Conservation (phyloP, 2,113 vertebrate species). For the Macroglossus sobrinus region DNA sequence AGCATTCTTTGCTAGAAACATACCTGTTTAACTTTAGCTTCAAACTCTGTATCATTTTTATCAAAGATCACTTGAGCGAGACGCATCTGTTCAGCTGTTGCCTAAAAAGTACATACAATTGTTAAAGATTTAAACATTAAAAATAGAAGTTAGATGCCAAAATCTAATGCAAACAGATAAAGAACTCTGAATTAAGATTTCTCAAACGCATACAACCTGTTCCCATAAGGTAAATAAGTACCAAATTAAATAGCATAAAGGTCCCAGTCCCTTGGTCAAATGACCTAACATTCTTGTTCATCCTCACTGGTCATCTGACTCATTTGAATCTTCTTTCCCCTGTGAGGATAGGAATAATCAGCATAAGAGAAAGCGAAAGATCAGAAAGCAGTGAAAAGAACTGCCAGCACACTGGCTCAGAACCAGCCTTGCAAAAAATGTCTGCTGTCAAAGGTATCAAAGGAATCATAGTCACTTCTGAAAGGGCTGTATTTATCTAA, state of each 20-base stretch:
- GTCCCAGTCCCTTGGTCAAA: not conserved
- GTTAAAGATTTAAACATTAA: constrained; percentile 11
- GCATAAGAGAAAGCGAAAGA: not conserved
- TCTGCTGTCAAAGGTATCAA: not conserved
- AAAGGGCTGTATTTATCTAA: not conserved
- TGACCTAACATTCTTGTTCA: not conserved
- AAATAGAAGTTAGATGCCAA: not conserved
- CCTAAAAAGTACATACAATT: constrained; percentile 81
- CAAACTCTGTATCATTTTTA: constrained; percentile 97
- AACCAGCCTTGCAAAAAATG: not conserved
- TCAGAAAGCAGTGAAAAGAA: not conserved
- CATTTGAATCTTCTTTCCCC: not conserved
- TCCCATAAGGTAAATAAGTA: not conserved
- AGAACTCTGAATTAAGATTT: not conserved
- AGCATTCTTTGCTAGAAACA: constrained; percentile 47
- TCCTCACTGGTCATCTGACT: not conserved
- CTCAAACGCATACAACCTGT: not conserved
- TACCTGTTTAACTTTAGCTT: constrained; percentile 98
- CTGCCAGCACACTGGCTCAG: not conserved
- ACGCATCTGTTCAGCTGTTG: constrained; percentile 98
- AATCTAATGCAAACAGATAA: not conserved
- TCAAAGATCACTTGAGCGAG: constrained; percentile 97
- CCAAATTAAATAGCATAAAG: constrained; percentile 16
- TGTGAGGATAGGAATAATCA: not conserved
- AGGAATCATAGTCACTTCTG: not conserved